A percentile compares a stretch with the other conserved stretches of the same genome.
These are phyloP conservation scores for Cyprinodon brontotheroides DNA, from an alignment of 2,113 vertebrate species.

Conservation along the genomic window DNA sequence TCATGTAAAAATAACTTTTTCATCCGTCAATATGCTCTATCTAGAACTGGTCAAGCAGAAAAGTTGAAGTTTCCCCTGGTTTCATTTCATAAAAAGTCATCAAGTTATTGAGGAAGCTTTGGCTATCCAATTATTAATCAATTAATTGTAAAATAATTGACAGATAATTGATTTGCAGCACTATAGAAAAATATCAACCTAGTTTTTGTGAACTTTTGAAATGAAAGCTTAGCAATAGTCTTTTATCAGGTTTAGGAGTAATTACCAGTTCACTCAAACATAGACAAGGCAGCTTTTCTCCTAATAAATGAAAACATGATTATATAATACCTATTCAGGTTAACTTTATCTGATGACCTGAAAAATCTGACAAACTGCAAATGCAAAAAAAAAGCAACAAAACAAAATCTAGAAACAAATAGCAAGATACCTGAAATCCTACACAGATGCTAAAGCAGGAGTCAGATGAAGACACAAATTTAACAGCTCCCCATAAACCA, in stretches of 20 bases:
- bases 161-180: too few species aligned
- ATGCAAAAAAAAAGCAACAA: not conserved
- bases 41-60: too few species aligned
- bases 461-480: slow-evolving; percentile 16
- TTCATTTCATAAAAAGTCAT: too few species aligned
- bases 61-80: too few species aligned
- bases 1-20: too few species aligned
- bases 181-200: too few species aligned
- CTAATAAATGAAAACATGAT: not conserved
- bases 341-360: not conserved
- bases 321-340: not conserved
- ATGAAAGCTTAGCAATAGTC: not conserved
- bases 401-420: not conserved
- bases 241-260: not conserved
- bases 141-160: too few species aligned
- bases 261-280: not conserved
- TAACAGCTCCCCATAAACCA: slow-evolving; percentile 47
- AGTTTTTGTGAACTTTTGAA: too few species aligned
- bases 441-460: not conserved
- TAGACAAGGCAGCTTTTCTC: not conserved
- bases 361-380: not conserved
- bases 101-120: too few species aligned
- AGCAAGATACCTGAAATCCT: not conserved
- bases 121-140: too few species aligned
- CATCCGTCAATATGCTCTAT: too few species aligned